These are phyloP conservation scores for Crax fasciolata DNA, from an alignment of 2,797 vertebrate genomes.

Conservation along the genomic window DNA sequence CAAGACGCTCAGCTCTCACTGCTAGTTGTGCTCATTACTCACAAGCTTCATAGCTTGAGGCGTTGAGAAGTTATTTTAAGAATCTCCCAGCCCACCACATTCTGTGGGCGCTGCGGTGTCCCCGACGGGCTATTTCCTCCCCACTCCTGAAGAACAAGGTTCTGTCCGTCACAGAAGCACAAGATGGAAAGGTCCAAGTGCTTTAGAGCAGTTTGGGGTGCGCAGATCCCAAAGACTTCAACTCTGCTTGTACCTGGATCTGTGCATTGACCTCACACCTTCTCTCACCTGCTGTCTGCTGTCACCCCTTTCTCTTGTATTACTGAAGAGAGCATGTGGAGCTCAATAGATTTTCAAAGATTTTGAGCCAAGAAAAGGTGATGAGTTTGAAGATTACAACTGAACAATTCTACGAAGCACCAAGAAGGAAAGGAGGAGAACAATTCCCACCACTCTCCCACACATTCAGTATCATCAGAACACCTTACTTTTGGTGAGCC, in stretches of 20 bases:
- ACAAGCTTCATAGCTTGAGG: background rate
- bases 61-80: background rate
- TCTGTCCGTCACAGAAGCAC: background rate
- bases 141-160: background rate
- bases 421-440: background rate
- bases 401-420: background rate
- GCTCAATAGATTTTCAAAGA: background rate
- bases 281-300: background rate
- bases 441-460: background rate
- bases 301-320: background rate
- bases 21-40: background rate
- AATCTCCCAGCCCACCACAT: background rate
- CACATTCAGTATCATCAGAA: background rate
- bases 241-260: background rate
- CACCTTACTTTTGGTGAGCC: conserved; percentile 86
- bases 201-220: background rate
- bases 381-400: accelerated
- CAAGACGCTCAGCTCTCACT: background rate
- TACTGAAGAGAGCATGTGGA: background rate
- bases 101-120: background rate
- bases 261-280: background rate
- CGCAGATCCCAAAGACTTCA: background rate
- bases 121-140: background rate
- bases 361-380: background rate
- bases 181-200: background rate